A percentile compares a stretch with the other conserved stretches of the same genome.
Conservation (phyloP, 2,113 vertebrate genomes). For the Aphelocoma coerulescens region DNA sequence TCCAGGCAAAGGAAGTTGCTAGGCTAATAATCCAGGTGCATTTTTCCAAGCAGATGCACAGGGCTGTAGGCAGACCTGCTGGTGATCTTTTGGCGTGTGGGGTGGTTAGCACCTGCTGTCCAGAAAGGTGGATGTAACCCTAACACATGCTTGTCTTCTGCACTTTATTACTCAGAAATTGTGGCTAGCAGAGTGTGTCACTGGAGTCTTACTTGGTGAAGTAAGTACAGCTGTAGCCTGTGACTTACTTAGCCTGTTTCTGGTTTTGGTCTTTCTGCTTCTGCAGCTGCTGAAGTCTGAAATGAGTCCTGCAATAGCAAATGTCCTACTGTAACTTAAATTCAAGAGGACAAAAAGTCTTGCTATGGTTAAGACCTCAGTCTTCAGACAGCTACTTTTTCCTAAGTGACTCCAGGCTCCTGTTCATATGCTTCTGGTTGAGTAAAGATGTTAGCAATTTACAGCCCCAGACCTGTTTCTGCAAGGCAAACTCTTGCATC, state of each 20-base stretch:
- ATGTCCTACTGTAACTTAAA: not conserved
- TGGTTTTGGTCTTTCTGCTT: not conserved
- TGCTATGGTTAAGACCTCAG: not conserved
- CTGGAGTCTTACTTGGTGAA: not conserved
- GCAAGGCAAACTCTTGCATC: not conserved
- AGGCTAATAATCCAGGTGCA: not conserved
- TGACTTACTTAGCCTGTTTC: not conserved
- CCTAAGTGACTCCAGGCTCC: not conserved
- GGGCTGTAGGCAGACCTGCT: not conserved
- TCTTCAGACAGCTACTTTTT: not conserved
- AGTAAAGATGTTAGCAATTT: not conserved
- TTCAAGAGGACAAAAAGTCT: not conserved
- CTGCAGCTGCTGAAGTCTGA: not conserved
- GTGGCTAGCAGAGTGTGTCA: fast-evolving
- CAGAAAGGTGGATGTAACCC: not conserved
- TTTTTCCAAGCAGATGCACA: not conserved
- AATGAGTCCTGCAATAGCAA: not conserved
- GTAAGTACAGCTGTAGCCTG: not conserved
- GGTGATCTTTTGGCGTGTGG: fast-evolving
- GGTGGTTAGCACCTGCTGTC: not conserved
- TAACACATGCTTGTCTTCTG: not conserved
- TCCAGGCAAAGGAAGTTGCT: not conserved
- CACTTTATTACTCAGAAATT: not conserved
- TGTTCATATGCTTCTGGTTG: not conserved
- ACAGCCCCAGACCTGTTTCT: not conserved